phyloP scores from a whole-genome alignment of 2,797 vertebrate genomes.

The Parauchenoglanis punctatus region DNA sequence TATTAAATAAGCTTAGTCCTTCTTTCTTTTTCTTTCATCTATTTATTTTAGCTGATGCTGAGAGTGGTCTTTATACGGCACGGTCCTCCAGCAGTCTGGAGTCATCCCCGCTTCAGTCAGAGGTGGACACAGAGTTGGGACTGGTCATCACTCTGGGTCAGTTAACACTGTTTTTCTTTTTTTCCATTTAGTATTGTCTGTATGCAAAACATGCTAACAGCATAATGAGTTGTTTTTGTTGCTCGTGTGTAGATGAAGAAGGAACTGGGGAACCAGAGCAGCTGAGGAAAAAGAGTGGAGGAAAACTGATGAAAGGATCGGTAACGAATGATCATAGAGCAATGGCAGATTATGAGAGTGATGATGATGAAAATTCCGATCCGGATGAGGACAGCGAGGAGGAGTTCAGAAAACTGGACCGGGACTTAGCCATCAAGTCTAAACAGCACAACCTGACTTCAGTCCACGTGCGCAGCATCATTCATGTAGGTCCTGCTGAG shows the following conservation, averaged over 20 bases:
- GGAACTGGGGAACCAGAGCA: conserved; percentile 19
- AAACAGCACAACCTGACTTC: conserved; percentile 90
- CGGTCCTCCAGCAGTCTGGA: conserved; percentile 23
- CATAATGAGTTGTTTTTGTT: neutral
- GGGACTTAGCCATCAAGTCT: conserved; percentile 87
- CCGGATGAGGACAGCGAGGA: conserved; percentile 60
- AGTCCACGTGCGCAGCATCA: conserved; percentile 88
- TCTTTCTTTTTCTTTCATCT: neutral
- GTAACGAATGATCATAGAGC: conserved; percentile 56
- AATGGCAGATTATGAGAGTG: neutral
- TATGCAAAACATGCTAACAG: neutral
- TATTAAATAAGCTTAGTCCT: neutral
- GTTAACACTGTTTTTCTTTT: neutral
- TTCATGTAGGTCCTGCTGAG: conserved; percentile 82
- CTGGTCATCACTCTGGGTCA: conserved; percentile 64
- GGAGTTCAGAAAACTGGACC: conserved; percentile 76
- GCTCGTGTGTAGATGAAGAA: conserved; percentile 52
- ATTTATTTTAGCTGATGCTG: conserved; percentile 21
- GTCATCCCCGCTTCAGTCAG: conserved; percentile 46
- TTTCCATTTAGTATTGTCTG: neutral
- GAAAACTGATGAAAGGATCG: conserved; percentile 60
- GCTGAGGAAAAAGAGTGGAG: conserved; percentile 29
- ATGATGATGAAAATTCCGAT: neutral
- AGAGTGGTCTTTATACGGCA: conserved; percentile 9
- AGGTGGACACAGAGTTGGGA: conserved; percentile 58